Base-by-base conservation (phyloP, 2,888 invertebrate genomes). In the Formica aserva region DNA sequence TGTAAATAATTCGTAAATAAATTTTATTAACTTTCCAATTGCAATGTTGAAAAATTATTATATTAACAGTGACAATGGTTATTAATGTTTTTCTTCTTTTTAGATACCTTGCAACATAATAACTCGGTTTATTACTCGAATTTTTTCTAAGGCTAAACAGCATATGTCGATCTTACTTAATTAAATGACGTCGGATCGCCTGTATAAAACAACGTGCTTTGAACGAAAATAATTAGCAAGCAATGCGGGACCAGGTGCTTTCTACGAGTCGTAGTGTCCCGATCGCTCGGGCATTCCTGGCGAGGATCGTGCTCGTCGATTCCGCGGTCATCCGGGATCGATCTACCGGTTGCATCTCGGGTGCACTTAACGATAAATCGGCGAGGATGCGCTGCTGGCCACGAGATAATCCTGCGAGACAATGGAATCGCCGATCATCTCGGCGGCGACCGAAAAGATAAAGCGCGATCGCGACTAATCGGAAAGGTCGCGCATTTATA, bases 261-360 rank as follows among this genome's bases (percentile, higher is more conserved):
- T 69, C 69, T 78, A 60, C 57, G 32, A 32, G 57, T 32, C 22
- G 38, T n/a, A 52, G 77, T 60, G 57, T 57, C 26, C 38, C 26
- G n/a, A 65, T 66, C 66, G 55, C 41, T 5, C 29, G 67, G 13
- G 26, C 22, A 22, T 69, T 41, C 78, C 60, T 71, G 83, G 57
- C 80, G 80, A 41, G 13, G 11, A 81, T 81, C 88, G 83, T 85
- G 86, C 83, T 67, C 88, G 78, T 77, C 87, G 88, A 87, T 88
- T 81, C 82, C 85, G 76, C 83, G 48, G 87, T 88, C 85, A 80
- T 78, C 72, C 72, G 55, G 85, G 83, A 85, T 75, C 77, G 65
- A 75, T 75, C 75, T 48, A 18, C 78, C 78, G 45, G 78, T 71
- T 71, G 71, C 71, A 71, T 80, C 78, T 80, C 57, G 45, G 60